Base-by-base conservation (phyloP, 1,140 invertebrate species). In the Ganaspis sp. region DNA sequence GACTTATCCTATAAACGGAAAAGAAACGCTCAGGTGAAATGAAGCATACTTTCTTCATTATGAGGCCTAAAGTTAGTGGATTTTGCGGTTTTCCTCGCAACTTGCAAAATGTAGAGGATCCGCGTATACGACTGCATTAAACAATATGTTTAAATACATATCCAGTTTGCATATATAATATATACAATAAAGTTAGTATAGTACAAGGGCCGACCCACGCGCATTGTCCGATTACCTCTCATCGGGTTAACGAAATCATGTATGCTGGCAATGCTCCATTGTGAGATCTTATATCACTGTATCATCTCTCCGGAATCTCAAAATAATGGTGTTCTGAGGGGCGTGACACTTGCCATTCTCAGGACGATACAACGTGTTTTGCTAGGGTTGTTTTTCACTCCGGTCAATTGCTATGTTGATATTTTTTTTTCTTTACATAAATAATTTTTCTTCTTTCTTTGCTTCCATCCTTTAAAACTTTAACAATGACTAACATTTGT, bases 151-250 rank as follows among this genome's bases (percentile, higher is more conserved):
- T 75, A 73, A 75, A 69, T 79, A 70, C 54, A 49, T 21, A 69
- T 23, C 72, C 45, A 74, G 37, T 21, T 45, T 23, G n/a, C 4
- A 49, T 4, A 6, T 37, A 73, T 40, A 64, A 34, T 21, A n/a
- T 15, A 34, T 26, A 70, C 21, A 3, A 34, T 34, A 34, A 34
- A 34, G 29, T 34, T 34, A 34, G 29, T 34, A 34, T 34, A 34
- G 29, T 34, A 58, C 1, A 45, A 74, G 70, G 71, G 42, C n/a
- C 84, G 73, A 77, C 83, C 83, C 79, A 84, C 84, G 83, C 84
- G 82, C 82, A 86, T 86, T 86, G 84, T 86, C 81, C 79, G 75
- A 81, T 86, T 86, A 82, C 76, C 84, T 82, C 81, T 86, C 84
- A 82, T 86, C 84, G 78, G 75, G 80, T 81, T 82, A 81, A 85